Evolutionary conservation across 2,113 vertebrate genomes (phyloP).

Genomic region (Ariopsis seemanni): DNA sequence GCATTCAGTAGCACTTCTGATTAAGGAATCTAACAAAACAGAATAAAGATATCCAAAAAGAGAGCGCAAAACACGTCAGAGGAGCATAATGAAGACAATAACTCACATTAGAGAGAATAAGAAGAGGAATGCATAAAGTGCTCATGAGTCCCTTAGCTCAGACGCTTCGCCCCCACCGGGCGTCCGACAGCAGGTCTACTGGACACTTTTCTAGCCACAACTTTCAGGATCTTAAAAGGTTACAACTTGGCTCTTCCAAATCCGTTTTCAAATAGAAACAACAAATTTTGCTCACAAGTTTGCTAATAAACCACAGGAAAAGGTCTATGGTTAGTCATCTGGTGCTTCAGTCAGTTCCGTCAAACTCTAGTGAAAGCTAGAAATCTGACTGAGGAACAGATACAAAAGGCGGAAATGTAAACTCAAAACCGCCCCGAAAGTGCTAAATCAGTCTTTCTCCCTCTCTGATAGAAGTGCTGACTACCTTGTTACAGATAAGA

Average conservation of each 20-base stretch:
- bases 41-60: background rate
- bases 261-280: background rate
- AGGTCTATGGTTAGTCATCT: background rate
- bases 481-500: background rate
- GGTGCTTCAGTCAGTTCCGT: background rate
- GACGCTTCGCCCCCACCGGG: background rate
- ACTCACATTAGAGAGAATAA: background rate
- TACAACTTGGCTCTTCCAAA: background rate
- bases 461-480: background rate
- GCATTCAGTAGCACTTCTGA: background rate
- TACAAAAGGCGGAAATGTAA: background rate
- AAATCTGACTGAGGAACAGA: background rate
- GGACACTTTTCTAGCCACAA: background rate
- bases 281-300: background rate
- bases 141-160: background rate
- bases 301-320: background rate
- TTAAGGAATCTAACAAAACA: background rate
- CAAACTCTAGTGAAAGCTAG: background rate
- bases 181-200: background rate
- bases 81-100: background rate
- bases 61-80: background rate
- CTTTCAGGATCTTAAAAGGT: background rate
- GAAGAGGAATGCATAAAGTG: background rate
- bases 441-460: too few species aligned
- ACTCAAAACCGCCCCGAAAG: background rate